Evolutionary conservation across 2,797 vertebrate species (phyloP), one percentile per base, ranked within the genome.

Genomic region (Rhinatrema bivittatum): DNA sequence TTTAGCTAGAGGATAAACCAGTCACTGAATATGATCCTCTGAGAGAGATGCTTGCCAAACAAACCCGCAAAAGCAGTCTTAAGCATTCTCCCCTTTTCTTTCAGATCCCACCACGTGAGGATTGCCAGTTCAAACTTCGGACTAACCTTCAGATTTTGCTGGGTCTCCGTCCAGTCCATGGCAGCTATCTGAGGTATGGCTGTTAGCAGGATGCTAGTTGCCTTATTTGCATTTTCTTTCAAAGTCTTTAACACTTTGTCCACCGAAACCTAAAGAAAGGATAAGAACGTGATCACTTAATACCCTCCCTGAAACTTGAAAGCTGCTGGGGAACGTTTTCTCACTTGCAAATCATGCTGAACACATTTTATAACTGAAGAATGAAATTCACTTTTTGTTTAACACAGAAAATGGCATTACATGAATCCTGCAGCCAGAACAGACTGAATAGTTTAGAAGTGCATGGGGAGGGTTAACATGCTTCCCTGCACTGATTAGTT

Each of bases 171-270:
- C 95, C 95, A 99, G 49, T 94, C 90, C 87, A 88, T 86, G 50
- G 89, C 86, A 47, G 84, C 88, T 67, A 99, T 90, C 48, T 86
- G 90, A 29, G 93, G 94, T 60, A 99, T 93, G 12, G 87, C 84
- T 3, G 86, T 87, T n/a, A 98, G 86, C 34, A 99, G 82, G 57
- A 99, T 84, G 56, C 87, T 97, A 45, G 91, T 96, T 36, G 94
- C 94, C 78, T 99, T 99, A 70, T 94, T 95, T 8, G 93, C 89
- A 20, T 98, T 99, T 58, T 91, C 93, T 49, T 98, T 97, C 82
- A 99, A 87, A 0, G 85, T 96, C 77, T 97, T 98, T 69, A 99
- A 40, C 18, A 99, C 94, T 17, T 89, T 92, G 71, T 99, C 95
- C 36, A 99, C 93, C 15, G 91, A 94, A 48, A 99, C 95, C 95